phyloP scores from a whole-genome alignment of 2,888 invertebrate genomes.

The Hoplodrina blanda region DNA sequence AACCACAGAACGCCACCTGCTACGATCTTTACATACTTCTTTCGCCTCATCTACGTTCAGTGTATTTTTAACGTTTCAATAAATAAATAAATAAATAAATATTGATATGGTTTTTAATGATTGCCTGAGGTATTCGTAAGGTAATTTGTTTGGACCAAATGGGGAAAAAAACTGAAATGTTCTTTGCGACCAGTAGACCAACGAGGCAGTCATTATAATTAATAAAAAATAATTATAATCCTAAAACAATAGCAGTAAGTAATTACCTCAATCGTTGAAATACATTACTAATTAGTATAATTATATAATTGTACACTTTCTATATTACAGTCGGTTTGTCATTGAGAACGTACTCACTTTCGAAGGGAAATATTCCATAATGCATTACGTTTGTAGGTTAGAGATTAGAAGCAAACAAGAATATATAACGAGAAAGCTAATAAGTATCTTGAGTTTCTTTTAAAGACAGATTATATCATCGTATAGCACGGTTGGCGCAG shows the following conservation, averaged over 20 bases:
- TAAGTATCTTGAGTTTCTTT: neutral
- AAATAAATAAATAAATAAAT: too few relatives aligned
- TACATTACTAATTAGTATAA: constrained; percentile 41
- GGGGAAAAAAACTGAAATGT: too few relatives aligned
- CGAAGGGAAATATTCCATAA: constrained; percentile 27
- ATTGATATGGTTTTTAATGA: too few relatives aligned
- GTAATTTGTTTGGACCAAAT: too few relatives aligned
- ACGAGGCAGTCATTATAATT: constrained; percentile 2
- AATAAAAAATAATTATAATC: constrained; percentile 1
- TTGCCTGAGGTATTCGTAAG: too few relatives aligned
- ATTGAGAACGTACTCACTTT: constrained; percentile 40
- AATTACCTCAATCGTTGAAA: constrained; percentile 19
- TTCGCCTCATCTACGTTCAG: too few relatives aligned
- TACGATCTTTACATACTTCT: too few relatives aligned
- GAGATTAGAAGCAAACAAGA: constrained; percentile 14
- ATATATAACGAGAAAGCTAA: constrained; percentile 5
- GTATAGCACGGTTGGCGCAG: too few relatives aligned
- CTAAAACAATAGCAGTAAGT: constrained; percentile 7
- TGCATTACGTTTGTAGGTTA: neutral
- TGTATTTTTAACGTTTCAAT: too few relatives aligned
- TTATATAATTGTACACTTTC: constrained; percentile 55
- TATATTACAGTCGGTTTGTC: constrained; percentile 28
- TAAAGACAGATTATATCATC: neutral
- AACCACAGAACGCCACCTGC: too few relatives aligned
- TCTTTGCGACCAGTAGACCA: too few relatives aligned